Evolutionary conservation across 2,113 vertebrate species (phyloP).

Genomic region (Phoxinus phoxinus): DNA sequence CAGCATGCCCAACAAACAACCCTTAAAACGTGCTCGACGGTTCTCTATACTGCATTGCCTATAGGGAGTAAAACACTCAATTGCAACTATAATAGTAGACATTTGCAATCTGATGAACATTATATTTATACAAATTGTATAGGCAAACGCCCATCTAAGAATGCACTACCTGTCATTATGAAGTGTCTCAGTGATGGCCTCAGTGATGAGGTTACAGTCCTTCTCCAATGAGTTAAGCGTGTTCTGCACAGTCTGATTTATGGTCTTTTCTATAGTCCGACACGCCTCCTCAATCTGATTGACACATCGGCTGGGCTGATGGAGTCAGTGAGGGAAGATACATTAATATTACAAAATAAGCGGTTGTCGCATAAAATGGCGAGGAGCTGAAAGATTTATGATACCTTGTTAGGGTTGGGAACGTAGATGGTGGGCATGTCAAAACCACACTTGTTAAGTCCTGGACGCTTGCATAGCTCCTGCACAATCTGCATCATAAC

Average conservation of each 20-base stretch:
- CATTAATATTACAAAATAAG: background rate
- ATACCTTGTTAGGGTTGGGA: conserved; percentile 68
- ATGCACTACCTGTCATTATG: conserved; percentile 70
- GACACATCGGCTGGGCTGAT: conserved; percentile 79
- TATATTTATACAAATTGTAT: background rate
- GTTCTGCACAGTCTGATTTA: conserved; percentile 83
- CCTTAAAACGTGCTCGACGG: conserved; percentile 73
- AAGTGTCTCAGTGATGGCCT: conserved; percentile 71
- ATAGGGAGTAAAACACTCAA: background rate
- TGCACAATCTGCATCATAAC: conserved; percentile 89
- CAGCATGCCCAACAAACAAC: conserved; percentile 75
- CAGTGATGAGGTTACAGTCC: conserved; percentile 80
- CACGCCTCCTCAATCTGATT: conserved; percentile 85
- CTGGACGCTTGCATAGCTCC: conserved; percentile 83
- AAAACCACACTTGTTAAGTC: conserved; percentile 85
- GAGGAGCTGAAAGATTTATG: background rate
- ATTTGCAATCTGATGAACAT: background rate
- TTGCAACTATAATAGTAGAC: background rate
- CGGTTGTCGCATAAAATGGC: background rate
- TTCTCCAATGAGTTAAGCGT: conserved; percentile 83
- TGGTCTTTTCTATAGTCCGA: conserved; percentile 81
- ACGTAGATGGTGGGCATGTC: conserved; percentile 86
- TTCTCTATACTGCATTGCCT: conserved; percentile 72
- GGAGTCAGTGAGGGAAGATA: background rate
- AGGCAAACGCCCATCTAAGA: background rate